Percentiles rank a stretch among this genome's conserved stretches.
Evolutionary conservation across 2,888 invertebrate genomes (phyloP).

Genomic region (Phortica okadai): DNA sequence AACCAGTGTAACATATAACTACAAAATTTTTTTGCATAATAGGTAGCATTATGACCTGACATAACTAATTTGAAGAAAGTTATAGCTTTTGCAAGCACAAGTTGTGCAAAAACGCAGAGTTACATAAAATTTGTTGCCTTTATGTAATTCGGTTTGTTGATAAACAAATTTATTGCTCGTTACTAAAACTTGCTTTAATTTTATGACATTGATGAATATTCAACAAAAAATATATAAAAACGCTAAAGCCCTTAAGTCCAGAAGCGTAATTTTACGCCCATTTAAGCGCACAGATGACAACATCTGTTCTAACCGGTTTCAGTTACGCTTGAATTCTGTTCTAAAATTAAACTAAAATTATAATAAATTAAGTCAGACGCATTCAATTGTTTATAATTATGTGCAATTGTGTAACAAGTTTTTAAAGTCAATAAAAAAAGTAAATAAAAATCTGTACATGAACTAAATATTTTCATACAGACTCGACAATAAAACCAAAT

Average conservation of each 20-base stretch:
- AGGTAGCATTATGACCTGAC: too few relatives aligned
- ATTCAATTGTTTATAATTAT: conserved; percentile 21
- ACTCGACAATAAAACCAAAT: not conserved
- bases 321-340: conserved; percentile 17
- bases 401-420: not conserved
- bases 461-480: not conserved
- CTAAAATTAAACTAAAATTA: conserved; percentile 12
- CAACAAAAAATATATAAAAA: not conserved
- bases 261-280: not conserved
- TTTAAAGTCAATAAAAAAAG: not conserved
- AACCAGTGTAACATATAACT: too few relatives aligned
- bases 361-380: not conserved
- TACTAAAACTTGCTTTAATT: not conserved
- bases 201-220: not conserved
- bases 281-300: not conserved
- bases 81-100: too few relatives aligned
- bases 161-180: not conserved
- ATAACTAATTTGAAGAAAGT: too few relatives aligned
- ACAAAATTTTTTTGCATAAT: too few relatives aligned
- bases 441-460: not conserved
- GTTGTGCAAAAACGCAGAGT: too few relatives aligned
- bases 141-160: too few relatives aligned
- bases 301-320: conserved; percentile 25
- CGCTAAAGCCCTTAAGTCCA: not conserved
- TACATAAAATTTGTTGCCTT: too few relatives aligned